phyloP scores from a whole-genome alignment of 2,113 vertebrate genomes.

The Vidua macroura region DNA sequence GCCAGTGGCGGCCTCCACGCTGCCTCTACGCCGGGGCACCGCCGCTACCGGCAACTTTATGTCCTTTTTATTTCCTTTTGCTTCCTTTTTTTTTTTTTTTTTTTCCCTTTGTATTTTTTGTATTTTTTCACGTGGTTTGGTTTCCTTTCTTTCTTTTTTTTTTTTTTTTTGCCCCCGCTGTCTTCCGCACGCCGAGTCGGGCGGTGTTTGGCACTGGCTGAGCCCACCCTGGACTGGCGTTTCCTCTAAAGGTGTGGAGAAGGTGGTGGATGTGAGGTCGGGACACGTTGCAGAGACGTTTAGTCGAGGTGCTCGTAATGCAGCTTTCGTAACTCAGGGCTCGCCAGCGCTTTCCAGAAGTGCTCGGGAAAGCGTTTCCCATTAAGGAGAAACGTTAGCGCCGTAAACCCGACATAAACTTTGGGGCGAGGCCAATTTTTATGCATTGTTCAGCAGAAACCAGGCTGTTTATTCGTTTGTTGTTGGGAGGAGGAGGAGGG shows the following conservation, averaged over 20 bases:
- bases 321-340: neutral
- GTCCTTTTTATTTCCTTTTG: neutral
- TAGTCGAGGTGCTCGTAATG: neutral
- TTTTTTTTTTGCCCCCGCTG: neutral
- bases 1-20: neutral
- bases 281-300: neutral
- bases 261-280: neutral
- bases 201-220: neutral
- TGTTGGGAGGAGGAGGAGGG: neutral
- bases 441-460: slow-evolving; percentile 6
- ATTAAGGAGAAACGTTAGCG: neutral
- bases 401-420: slow-evolving; percentile 5
- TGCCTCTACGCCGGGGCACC: neutral
- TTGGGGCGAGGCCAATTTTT: slow-evolving; percentile 11
- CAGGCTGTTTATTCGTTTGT: neutral
- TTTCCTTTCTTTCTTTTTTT: neutral
- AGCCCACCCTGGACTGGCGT: neutral
- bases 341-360: slow-evolving; percentile 23
- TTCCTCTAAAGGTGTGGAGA: neutral
- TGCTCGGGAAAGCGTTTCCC: neutral
- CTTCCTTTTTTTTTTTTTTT: fast-evolving
- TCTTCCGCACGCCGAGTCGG: neutral
- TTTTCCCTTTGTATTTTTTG: too few species aligned
- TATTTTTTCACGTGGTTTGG: neutral
- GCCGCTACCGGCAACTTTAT: neutral